A percentile compares a stretch with the other conserved stretches of the same genome.
Conservation (phyloP, 2,888 invertebrate genomes). For the Fissipunctia ypsillon region DNA sequence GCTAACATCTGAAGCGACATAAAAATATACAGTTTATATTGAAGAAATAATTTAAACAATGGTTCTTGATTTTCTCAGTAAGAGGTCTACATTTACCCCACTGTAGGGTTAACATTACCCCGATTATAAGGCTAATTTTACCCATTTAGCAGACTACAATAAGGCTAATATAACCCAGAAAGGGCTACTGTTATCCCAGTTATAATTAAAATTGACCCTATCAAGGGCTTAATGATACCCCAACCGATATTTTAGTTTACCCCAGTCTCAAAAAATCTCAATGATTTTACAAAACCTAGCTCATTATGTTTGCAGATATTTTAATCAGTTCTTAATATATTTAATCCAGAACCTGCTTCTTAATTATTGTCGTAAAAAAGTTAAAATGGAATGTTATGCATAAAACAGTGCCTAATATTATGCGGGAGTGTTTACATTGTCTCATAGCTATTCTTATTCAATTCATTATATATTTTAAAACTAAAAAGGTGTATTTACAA, state of each 20-base stretch:
- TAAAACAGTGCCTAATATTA: conserved; percentile 66
- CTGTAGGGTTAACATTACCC: not conserved
- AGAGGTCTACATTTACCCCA: not conserved
- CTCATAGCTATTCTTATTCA: conserved; percentile 26
- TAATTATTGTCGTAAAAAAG: conserved; percentile 40
- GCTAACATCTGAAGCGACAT: conserved; percentile 43
- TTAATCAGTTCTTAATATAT: conserved; percentile 23
- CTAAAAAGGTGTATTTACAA: conserved; percentile 63
- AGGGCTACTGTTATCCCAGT: not conserved
- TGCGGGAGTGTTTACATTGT: conserved; percentile 58
- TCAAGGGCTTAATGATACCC: not conserved
- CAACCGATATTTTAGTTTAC: not conserved
- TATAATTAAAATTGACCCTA: not conserved
- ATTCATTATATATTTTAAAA: conserved; percentile 45
- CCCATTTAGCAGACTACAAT: not conserved
- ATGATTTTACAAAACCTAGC: not conserved
- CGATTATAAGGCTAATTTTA: not conserved
- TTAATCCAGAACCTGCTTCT: conserved; percentile 9
- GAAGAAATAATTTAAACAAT: conserved; percentile 34
- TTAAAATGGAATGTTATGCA: conserved; percentile 59
- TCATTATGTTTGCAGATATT: not conserved
- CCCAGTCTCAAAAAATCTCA: conserved; percentile 16
- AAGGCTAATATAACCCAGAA: not conserved
- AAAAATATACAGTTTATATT: conserved; percentile 57
- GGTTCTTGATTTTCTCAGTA: not conserved